Evolutionary conservation across 2,113 vertebrate genomes (phyloP).

Genomic region (Orientallactaga bullata): DNA sequence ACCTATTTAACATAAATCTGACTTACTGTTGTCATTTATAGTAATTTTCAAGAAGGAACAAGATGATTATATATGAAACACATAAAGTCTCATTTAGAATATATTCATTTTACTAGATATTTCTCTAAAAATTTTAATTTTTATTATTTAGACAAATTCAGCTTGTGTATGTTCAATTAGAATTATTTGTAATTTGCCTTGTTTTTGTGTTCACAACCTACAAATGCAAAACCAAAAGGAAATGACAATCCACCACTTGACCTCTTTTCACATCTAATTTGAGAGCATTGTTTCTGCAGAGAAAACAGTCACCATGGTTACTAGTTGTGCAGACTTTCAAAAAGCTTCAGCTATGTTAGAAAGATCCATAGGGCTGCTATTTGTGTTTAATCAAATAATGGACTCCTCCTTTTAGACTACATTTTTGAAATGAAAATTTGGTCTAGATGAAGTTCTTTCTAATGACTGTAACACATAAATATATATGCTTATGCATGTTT

Average conservation of each 20-base stretch:
- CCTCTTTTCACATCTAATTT: constrained; percentile 63
- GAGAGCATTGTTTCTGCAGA: constrained; percentile 67
- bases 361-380: background rate
- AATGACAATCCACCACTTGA: constrained; percentile 48
- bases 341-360: constrained; percentile 26
- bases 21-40: background rate
- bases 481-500: background rate
- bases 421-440: background rate
- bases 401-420: background rate
- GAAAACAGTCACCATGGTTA: constrained; percentile 74
- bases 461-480: background rate
- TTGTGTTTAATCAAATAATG: constrained; percentile 47
- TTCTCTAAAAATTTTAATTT: constrained; percentile 7
- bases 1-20: background rate
- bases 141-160: background rate
- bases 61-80: background rate
- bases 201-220: constrained; percentile 19
- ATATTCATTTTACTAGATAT: background rate
- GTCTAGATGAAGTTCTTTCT: background rate
- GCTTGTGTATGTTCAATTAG: constrained; percentile 21
- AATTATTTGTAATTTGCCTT: constrained; percentile 51
- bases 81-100: background rate
- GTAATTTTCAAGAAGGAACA: background rate
- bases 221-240: constrained; percentile 46
- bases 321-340: constrained; percentile 28